Evolutionary conservation across 2,113 vertebrate species (phyloP).

Genomic region (Lanius collurio): DNA sequence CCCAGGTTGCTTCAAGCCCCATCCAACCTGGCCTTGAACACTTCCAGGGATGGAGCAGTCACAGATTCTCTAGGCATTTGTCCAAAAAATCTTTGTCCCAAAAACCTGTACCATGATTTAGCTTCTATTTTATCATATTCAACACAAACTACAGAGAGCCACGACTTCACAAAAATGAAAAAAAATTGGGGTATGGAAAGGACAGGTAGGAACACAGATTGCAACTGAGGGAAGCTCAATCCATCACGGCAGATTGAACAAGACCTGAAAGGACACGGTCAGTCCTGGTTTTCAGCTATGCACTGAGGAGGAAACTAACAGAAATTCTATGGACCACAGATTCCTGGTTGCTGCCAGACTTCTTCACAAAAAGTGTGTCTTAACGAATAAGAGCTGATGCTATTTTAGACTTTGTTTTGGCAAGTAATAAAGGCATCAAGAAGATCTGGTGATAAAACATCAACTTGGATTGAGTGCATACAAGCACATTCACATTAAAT

Average conservation of each 20-base stretch:
- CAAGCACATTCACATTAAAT: background rate
- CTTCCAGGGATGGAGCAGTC: background rate
- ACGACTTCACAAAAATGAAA: background rate
- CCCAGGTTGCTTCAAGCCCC: background rate
- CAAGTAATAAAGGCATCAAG: background rate
- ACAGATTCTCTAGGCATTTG: background rate
- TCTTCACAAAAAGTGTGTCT: background rate
- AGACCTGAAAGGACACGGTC: background rate
- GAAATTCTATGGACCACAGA: background rate
- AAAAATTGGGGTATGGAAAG: background rate
- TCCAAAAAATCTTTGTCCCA: background rate
- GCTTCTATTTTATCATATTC: background rate
- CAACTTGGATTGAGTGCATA: background rate
- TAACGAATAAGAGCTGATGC: background rate
- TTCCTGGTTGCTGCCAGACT: background rate
- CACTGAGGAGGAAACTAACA: background rate
- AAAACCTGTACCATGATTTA: background rate
- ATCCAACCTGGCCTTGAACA: background rate
- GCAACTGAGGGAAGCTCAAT: background rate
- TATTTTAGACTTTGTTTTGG: background rate
- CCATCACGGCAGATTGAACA: background rate
- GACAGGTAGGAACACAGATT: background rate
- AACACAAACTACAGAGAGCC: background rate
- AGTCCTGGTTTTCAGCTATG: background rate
- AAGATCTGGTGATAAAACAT: background rate